Conservation (phyloP, 1,140 invertebrate species). For the Apis laboriosa region DNA sequence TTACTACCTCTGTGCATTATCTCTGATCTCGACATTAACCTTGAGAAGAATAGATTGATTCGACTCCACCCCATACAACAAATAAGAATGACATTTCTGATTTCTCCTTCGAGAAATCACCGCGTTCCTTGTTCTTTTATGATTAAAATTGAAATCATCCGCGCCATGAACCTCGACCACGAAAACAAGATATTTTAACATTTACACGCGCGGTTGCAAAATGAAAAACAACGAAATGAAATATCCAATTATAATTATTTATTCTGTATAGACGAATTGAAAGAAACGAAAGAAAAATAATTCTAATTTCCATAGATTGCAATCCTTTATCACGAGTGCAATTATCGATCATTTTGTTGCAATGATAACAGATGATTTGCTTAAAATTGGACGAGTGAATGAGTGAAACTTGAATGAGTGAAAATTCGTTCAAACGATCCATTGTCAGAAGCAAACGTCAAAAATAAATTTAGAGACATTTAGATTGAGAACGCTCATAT, state of each 20-base stretch:
- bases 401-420: neutral
- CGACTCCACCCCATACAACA: slow-evolving; percentile 18
- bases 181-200: slow-evolving; percentile 30
- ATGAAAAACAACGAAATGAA: neutral
- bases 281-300: neutral
- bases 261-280: neutral
- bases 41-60: slow-evolving; percentile 44
- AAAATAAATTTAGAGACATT: slow-evolving; percentile 21
- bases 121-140: neutral
- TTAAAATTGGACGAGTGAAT: neutral
- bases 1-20: slow-evolving; percentile 39
- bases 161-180: neutral
- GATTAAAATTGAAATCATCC: neutral
- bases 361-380: slow-evolving; percentile 2
- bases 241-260: neutral
- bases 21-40: slow-evolving; percentile 45
- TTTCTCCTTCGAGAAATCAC: neutral
- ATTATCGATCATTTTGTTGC: neutral
- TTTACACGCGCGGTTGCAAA: no score
- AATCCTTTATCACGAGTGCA: slow-evolving; percentile 7
- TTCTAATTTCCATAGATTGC: neutral
- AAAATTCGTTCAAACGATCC: neutral
- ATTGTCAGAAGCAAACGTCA: neutral
- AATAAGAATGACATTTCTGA: slow-evolving; percentile 37
- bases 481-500: neutral